Evolutionary conservation across 2,113 vertebrate genomes (phyloP).

Genomic region (Rhinopomastus cyanomelas): DNA sequence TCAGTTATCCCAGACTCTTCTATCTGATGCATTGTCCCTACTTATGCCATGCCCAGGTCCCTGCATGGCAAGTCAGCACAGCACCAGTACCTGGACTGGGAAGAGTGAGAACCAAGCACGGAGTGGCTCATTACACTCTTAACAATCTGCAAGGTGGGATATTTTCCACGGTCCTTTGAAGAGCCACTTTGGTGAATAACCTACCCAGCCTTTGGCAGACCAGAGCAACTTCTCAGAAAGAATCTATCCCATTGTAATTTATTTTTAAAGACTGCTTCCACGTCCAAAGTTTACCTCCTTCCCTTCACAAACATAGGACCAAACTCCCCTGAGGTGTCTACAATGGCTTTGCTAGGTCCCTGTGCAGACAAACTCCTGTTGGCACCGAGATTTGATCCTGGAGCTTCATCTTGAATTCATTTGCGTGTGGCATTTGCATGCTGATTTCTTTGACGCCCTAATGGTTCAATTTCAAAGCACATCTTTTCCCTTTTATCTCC

Average conservation of each 20-base stretch:
- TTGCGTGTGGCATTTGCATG: constrained; percentile 75
- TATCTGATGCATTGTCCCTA: accelerated
- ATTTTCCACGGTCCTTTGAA: not conserved
- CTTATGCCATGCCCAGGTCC: not conserved
- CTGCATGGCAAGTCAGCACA: not conserved
- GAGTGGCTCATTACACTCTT: accelerated
- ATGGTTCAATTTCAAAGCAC: constrained; percentile 79
- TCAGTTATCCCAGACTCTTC: not conserved
- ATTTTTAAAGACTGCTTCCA: not conserved
- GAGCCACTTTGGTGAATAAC: not conserved
- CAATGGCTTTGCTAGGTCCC: not conserved
- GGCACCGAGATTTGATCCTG: constrained; percentile 1
- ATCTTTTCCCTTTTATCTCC: constrained; percentile 79
- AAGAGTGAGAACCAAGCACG: accelerated
- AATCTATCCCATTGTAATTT: not conserved
- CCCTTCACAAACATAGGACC: not conserved
- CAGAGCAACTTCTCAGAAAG: not conserved
- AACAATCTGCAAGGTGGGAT: not conserved
- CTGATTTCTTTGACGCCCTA: constrained; percentile 66
- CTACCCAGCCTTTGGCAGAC: not conserved
- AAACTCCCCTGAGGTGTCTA: not conserved
- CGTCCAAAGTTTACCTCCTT: not conserved
- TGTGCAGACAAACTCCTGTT: constrained; percentile 4
- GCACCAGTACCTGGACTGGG: not conserved
- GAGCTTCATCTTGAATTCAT: constrained; percentile 67